Percentiles rank a stretch among this genome's conserved stretches.
Conservation (phyloP, 2,113 vertebrate genomes). For the Nematolebias whitei region DNA sequence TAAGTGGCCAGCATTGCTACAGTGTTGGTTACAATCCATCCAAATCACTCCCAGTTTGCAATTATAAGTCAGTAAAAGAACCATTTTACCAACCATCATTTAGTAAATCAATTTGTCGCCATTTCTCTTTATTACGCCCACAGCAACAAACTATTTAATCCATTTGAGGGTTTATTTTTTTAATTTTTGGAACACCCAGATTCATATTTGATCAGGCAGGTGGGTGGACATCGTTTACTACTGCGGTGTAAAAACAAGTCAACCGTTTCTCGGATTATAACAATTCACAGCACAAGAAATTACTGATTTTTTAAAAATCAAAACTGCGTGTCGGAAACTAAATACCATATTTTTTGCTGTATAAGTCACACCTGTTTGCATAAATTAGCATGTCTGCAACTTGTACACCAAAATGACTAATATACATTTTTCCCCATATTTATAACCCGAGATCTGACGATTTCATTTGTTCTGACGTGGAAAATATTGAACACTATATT, state of each 20-base stretch:
- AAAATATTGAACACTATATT: too few relatives aligned
- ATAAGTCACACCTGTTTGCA: too few relatives aligned
- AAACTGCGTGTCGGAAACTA: not conserved
- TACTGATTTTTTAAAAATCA: not conserved
- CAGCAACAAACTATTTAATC: not conserved
- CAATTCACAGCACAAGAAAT: not conserved
- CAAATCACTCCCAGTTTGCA: not conserved
- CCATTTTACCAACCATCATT: not conserved
- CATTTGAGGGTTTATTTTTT: too few relatives aligned
- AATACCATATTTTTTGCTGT: too few relatives aligned
- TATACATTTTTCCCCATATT: too few relatives aligned
- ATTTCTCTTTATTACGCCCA: not conserved
- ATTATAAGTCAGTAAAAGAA: not conserved
- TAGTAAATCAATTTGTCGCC: constrained; percentile 1
- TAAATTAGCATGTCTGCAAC: too few relatives aligned
- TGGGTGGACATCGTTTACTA: constrained; percentile 22
- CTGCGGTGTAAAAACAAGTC: constrained; percentile 21
- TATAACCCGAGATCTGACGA: too few relatives aligned
- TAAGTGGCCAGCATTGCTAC: not conserved
- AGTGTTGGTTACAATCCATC: not conserved
- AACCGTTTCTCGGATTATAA: constrained; percentile 12
- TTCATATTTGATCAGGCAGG: constrained; percentile 2
- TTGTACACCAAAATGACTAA: too few relatives aligned
- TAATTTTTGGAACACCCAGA: not conserved
- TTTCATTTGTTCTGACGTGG: too few relatives aligned